A percentile compares a stretch with the other conserved stretches of the same genome.
Conservation (phyloP, 2,797 vertebrate genomes). For the Pelobates cultripes region DNA sequence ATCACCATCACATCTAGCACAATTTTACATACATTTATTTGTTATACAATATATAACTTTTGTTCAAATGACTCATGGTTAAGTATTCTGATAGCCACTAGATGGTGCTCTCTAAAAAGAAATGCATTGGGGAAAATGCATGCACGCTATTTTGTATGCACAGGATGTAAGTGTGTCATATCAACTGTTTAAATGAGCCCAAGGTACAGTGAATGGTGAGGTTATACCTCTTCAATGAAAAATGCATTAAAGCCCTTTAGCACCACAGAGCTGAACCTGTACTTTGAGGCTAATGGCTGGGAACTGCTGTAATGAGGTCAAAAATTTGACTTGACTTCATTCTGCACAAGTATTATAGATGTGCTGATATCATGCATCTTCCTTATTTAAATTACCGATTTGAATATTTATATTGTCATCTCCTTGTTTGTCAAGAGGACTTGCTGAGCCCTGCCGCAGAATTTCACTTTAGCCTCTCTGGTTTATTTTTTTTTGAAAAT, state of each 20-base stretch:
- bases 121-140: neutral
- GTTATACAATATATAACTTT: no score
- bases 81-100: neutral
- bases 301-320: slow-evolving; percentile 50
- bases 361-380: no score
- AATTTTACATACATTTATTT: no score
- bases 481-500: no score
- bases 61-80: no score
- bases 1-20: no score
- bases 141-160: neutral
- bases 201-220: slow-evolving; percentile 17
- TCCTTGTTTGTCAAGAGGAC: no score
- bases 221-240: slow-evolving; percentile 47
- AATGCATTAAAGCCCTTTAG: slow-evolving; percentile 44
- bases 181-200: slow-evolving; percentile 9
- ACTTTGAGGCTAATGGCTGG: slow-evolving; percentile 33
- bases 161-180: neutral
- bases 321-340: slow-evolving; percentile 8
- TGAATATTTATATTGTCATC: no score
- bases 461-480: no score
- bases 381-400: no score
- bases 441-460: no score
- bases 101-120: slow-evolving; percentile 8
- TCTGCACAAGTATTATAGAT: no score
- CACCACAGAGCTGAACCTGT: slow-evolving; percentile 17